phyloP scores from a whole-genome alignment of 2,113 vertebrate genomes.

The Gulo gulo region DNA sequence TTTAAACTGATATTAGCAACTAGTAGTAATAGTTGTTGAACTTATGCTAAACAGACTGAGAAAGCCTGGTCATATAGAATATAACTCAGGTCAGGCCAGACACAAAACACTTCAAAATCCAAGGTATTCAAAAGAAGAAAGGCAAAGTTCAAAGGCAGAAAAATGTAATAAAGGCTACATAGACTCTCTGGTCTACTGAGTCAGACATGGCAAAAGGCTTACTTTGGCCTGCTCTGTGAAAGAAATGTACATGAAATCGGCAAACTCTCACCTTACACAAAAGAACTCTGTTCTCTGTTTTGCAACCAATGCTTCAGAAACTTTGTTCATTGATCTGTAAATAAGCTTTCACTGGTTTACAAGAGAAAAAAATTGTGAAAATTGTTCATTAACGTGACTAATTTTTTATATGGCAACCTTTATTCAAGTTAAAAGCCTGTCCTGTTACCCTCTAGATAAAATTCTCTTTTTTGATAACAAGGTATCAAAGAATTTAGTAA shows the following conservation, averaged over 20 bases:
- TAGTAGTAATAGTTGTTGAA: background rate
- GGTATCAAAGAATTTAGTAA: background rate
- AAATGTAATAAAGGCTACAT: background rate
- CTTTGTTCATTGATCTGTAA: background rate
- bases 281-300: background rate
- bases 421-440: background rate
- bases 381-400: background rate
- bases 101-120: background rate
- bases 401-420: background rate
- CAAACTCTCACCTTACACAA: background rate
- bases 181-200: background rate
- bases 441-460: background rate
- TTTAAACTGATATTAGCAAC: background rate
- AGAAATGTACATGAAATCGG: background rate
- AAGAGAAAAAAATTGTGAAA: background rate
- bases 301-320: background rate
- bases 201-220: background rate
- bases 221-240: background rate
- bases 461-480: background rate
- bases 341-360: background rate
- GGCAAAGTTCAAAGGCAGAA: background rate
- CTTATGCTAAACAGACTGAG: background rate
- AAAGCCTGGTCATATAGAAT: background rate
- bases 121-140: background rate
- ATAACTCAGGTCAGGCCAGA: background rate